phyloP scores from a whole-genome alignment of 2,797 vertebrate genomes.

The Megaceryle alcyon region DNA sequence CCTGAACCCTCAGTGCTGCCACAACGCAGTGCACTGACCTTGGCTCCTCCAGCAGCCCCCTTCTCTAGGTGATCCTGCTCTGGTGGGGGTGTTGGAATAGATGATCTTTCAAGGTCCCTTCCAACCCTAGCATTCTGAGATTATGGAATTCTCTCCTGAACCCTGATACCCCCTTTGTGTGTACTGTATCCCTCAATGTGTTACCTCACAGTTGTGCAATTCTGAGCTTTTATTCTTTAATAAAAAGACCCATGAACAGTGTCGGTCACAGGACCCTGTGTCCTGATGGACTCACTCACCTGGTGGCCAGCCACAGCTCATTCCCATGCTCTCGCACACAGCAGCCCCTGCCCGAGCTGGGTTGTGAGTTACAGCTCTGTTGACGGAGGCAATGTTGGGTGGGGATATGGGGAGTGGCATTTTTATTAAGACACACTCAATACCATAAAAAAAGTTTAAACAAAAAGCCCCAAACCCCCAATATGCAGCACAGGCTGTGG shows the following conservation, averaged over 20 bases:
- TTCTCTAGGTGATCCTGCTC: too few relatives aligned
- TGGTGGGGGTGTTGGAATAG: too few relatives aligned
- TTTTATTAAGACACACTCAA: not conserved
- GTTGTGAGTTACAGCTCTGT: fast-evolving
- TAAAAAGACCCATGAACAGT: not conserved
- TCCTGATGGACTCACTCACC: not conserved
- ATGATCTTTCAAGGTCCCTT: too few relatives aligned
- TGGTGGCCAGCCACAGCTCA: not conserved
- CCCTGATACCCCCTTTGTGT: too few relatives aligned
- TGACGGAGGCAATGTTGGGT: not conserved
- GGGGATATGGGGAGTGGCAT: fast-evolving
- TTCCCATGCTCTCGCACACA: too few relatives aligned
- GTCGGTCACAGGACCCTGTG: too few relatives aligned
- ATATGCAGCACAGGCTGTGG: too few relatives aligned
- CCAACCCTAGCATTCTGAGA: too few relatives aligned
- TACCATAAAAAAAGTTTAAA: not conserved
- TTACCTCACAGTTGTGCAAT: fast-evolving
- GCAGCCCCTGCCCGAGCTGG: fast-evolving
- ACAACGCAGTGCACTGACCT: too few relatives aligned
- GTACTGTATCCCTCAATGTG: not conserved
- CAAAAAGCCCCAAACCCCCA: not conserved
- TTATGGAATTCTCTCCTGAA: not conserved
- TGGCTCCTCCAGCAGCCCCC: not conserved
- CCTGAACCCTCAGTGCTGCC: not conserved
- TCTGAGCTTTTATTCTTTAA: not conserved